Conservation (phyloP, 2,797 vertebrate species). For the Chlorospingus flavigularis region DNA sequence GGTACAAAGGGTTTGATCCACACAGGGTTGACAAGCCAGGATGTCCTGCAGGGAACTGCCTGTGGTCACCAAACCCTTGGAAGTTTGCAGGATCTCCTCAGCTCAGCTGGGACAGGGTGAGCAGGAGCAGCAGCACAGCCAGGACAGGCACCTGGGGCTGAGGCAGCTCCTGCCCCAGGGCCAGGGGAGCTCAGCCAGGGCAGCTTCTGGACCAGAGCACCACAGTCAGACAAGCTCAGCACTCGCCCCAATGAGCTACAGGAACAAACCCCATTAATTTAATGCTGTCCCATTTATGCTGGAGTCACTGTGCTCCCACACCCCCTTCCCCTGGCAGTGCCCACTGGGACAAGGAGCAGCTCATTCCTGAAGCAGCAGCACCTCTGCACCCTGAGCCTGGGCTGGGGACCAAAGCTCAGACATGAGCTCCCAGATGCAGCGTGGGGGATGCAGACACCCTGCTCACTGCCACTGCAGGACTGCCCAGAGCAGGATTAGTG, state of each 20-base stretch:
- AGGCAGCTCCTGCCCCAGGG: background rate
- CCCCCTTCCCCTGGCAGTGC: conserved; percentile 50
- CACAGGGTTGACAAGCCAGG: background rate
- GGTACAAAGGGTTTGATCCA: background rate
- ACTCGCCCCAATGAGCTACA: conserved; percentile 40
- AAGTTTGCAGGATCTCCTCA: background rate
- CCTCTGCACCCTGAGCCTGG: background rate
- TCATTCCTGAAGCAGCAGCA: background rate
- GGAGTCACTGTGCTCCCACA: conserved; percentile 4
- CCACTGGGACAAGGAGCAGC: background rate
- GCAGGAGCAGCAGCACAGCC: background rate
- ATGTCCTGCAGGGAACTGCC: background rate
- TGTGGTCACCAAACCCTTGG: background rate
- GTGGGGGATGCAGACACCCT: fast-evolving
- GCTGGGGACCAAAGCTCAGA: background rate
- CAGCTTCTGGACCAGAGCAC: background rate
- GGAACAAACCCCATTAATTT: conserved; percentile 35
- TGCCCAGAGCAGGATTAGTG: background rate
- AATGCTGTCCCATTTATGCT: conserved; percentile 22
- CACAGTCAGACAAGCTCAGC: fast-evolving
- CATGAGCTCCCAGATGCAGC: background rate
- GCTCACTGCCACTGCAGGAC: background rate
- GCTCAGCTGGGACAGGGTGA: background rate
- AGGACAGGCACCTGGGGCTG: fast-evolving
- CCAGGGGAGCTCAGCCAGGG: background rate